Evolutionary conservation across 2,797 vertebrate genomes (phyloP), one percentile per base, ranked within the genome.

Genomic region (Helicolenus hilgendorfi): DNA sequence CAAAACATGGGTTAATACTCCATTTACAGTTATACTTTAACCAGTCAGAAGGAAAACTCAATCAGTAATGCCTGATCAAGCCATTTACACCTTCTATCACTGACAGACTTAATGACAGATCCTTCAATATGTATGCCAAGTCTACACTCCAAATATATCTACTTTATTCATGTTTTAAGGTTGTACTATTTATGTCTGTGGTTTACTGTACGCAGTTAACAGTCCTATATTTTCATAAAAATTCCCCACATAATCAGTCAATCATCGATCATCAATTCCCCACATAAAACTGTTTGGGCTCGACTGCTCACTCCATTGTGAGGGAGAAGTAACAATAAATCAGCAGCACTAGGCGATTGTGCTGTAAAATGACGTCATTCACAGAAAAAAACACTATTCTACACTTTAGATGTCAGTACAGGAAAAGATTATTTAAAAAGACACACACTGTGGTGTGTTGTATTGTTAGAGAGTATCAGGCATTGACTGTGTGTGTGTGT

Each of bases 391-490:
- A 45, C n/a, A 38, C 15, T 2, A 1, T 15, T 45, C 14, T 22
- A 59, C 26, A 53, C 70, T 79, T 56, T 3, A 56, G 31, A 79
- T 31, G 80, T 60, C 4, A 1, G 38, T 11, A n/a, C 77, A 87
- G 81, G 63, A 88, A 86, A 59, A 22, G 8, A 83, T 76, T 75
- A 84, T 70, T 85, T 60, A 87, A 53, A 63, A 71, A 80, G 63
- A 83, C 24, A 74, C 20, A 45, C 70, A 80, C 4, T 33, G 59
- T 76, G 53, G 31, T 55, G 62, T 36, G 33, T 11, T 33, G 45
- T 26, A 69, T 56, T 84, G 49, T 80, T 71, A 71, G 71, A 79
- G 38, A 77, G 38, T 33, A 38, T 85, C 33, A 69, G 38, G 63
- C 11, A 41, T 27, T 83, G 62, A 75, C 13, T 24, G 14, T 45